Evolutionary conservation across 1,140 invertebrate species (phyloP).

Genomic region (Epicauta chinensis): DNA sequence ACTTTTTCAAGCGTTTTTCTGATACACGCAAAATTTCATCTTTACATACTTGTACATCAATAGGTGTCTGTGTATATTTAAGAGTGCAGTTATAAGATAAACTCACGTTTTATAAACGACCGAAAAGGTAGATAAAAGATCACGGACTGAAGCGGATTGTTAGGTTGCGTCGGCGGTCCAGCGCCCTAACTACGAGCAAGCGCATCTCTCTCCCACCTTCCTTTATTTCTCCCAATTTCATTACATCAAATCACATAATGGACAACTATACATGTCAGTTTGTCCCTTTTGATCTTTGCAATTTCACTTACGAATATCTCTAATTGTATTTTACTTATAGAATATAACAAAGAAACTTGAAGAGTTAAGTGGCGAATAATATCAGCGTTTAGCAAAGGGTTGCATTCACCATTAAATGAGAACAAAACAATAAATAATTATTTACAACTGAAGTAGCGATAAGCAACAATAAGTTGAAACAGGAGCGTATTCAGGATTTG

Average conservation of each 20-base stretch:
- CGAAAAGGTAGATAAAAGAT: conserved; percentile 17
- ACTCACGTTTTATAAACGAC: neutral
- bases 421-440: too few relatives aligned
- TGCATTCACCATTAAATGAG: too few relatives aligned
- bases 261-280: conserved; percentile 15
- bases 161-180: conserved; percentile 18
- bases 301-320: conserved; percentile 4
- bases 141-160: conserved; percentile 18
- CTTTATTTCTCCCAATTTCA: conserved; percentile 16
- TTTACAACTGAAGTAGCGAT: too few relatives aligned
- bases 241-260: conserved; percentile 25
- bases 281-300: conserved; percentile 15
- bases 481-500: too few relatives aligned
- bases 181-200: conserved; percentile 19
- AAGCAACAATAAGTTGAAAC: too few relatives aligned
- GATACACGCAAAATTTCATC: too few relatives aligned
- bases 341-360: neutral
- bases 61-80: too few relatives aligned
- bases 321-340: conserved; percentile 14
- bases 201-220: conserved; percentile 13
- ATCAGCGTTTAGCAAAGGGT: too few relatives aligned
- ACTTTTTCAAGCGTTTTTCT: too few relatives aligned
- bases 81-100: too few relatives aligned
- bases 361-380: too few relatives aligned
- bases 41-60: too few relatives aligned